Conservation (phyloP, 2,888 invertebrate species). For the Drosophila imparisetae region DNA sequence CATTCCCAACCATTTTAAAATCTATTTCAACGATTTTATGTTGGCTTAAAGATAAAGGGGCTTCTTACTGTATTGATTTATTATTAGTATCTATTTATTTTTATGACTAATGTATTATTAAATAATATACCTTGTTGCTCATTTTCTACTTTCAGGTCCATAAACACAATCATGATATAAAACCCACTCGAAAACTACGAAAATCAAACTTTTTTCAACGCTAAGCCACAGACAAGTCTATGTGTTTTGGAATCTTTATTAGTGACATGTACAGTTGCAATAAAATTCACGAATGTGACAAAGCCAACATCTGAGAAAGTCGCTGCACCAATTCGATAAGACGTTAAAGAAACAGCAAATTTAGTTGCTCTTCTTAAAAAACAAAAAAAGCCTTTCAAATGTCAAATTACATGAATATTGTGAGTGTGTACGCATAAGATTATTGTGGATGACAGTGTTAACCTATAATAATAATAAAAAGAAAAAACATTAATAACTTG, state of each 20-base stretch:
- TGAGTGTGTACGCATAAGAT: constrained; percentile 30
- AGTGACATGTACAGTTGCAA: constrained; percentile 53
- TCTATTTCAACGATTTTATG: not conserved
- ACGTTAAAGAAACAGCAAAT: constrained; percentile 28
- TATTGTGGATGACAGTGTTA: constrained; percentile 25
- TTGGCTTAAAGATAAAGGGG: not conserved
- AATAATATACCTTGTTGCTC: not conserved
- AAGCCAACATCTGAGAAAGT: constrained; percentile 12
- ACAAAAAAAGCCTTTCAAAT: constrained; percentile 38
- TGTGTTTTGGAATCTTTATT: constrained; percentile 19
- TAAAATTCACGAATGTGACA: constrained; percentile 20
- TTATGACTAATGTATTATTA: not conserved
- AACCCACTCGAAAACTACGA: constrained; percentile 22
- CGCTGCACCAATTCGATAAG: constrained; percentile 59
- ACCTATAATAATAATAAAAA: constrained; percentile 19
- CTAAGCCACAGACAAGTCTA: constrained; percentile 5
- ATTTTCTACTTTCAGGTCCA: constrained; percentile 42
- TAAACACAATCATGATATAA: constrained; percentile 33
- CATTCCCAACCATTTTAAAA: not conserved
- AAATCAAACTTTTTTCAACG: constrained; percentile 39
- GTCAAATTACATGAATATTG: constrained; percentile 26
- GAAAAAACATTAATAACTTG: constrained; percentile 15
- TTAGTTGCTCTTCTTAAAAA: constrained; percentile 10
- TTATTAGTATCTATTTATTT: not conserved
- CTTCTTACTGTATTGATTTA: not conserved